Evolutionary conservation across 2,888 invertebrate genomes (phyloP), one percentile per base, ranked within the genome.

Genomic region (Trileptium ribeirensis): DNA sequence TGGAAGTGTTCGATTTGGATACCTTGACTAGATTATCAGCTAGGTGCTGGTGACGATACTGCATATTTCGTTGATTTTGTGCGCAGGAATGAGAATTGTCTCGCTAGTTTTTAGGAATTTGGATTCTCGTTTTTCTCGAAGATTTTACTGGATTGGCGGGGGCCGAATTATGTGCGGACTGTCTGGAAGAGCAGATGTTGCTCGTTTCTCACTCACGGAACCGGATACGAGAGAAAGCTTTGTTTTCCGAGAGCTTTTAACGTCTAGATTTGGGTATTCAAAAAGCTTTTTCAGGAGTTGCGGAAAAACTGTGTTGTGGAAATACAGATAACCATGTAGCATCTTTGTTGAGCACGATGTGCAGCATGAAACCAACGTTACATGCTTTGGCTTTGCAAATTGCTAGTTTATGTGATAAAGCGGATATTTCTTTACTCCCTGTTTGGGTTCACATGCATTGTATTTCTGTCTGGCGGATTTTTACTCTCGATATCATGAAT

Each of bases 351-450:
- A 29, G 29, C 8, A n/a, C 8, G 15, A 70, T 33, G 29, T 31
- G 70, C 15, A 70, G 70, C 70, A 70, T 3, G 70, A n/a, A 15
- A 29, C 8, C 15, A 8, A 8, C 29, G 8, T n/a, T 70, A 8
- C 70, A 70, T n/a, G 70, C 29, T 15, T 70, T 70, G 29, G 70
- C 70, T n/a, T n/a, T n/a, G n/a, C n/a, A n/a, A n/a, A n/a, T n/a
- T n/a, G n/a, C n/a, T n/a, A n/a, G n/a, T n/a, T n/a, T 70, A 36
- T 70, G 70, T 70, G 3, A 8, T 29, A 8, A n/a, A 19, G 8
- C 29, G 15, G 8, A 29, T 29, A 36, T 70, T 8, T 19, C 70
- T 36, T 36, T 70, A n/a, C 15, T 15, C 15, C 29, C 36, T 8
- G 8, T 33, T 33, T 70, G 70, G 70, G 36, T 70, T 33, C 70